A percentile compares a stretch with the other conserved stretches of the same genome.
These are phyloP conservation scores for Ditula angustiorana DNA, from an alignment of 2,888 invertebrate genomes.

Conservation along the genomic window DNA sequence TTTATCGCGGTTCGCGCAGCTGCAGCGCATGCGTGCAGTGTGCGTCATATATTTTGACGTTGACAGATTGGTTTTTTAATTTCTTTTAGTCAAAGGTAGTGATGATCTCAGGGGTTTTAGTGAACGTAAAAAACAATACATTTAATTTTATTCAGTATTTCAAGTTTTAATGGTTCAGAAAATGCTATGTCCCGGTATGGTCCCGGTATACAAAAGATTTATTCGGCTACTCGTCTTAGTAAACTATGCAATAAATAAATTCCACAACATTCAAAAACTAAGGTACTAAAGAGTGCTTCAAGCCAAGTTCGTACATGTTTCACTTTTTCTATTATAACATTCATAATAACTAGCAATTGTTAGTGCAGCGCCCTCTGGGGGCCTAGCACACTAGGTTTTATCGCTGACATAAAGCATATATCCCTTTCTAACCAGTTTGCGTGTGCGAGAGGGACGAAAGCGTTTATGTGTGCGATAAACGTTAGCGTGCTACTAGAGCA, in stretches of 20 bases:
- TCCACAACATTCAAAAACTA: not conserved
- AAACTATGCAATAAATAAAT: not conserved
- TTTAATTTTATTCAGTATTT: not conserved
- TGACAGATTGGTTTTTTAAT: not conserved
- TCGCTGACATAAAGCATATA: too few relatives aligned
- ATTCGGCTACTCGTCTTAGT: not conserved
- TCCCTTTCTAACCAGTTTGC: too few relatives aligned
- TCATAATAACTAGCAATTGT: not conserved
- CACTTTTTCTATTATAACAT: not conserved
- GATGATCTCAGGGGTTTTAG: not conserved
- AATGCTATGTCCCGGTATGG: too few relatives aligned
- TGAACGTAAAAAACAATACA: not conserved
- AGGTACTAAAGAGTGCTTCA: not conserved
- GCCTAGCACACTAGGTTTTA: too few relatives aligned
- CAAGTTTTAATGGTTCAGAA: not conserved
- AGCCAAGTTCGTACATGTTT: not conserved
- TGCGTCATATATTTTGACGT: not conserved
- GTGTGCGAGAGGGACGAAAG: too few relatives aligned
- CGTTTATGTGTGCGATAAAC: too few relatives aligned
- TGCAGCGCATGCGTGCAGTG: not conserved
- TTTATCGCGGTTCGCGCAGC: too few relatives aligned
- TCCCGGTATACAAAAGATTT: slow-evolving; percentile 4
- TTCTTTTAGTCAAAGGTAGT: not conserved
- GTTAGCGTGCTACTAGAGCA: too few relatives aligned
- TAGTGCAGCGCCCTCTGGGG: not conserved